Evolutionary conservation across 2,113 vertebrate genomes (phyloP).

Genomic region (Urocynchramus pylzowi): DNA sequence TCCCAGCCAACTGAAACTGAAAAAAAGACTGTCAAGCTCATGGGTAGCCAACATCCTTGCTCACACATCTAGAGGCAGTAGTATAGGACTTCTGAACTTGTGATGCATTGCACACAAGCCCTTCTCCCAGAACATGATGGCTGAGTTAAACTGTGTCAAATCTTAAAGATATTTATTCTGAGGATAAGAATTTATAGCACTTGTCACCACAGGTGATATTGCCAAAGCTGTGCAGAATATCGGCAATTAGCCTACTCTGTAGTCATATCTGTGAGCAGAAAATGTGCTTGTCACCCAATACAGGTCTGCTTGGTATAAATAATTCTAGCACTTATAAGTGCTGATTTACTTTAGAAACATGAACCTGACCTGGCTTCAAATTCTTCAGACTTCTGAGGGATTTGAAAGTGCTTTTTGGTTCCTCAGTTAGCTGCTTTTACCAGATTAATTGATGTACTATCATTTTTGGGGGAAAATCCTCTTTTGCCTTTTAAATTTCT

Average conservation of each 20-base stretch:
- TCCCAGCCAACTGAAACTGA: slow-evolving; percentile 46
- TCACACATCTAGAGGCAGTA: neutral
- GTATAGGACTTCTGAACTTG: neutral
- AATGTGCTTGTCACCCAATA: slow-evolving; percentile 8
- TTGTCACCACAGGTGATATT: slow-evolving; percentile 18
- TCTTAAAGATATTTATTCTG: slow-evolving; percentile 18
- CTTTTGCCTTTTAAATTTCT: neutral
- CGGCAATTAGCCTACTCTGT: neutral
- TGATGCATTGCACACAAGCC: neutral
- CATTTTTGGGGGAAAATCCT: neutral
- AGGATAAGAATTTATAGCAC: slow-evolving; percentile 33
- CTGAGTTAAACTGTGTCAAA: slow-evolving; percentile 25
- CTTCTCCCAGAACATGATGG: neutral
- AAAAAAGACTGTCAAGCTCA: slow-evolving; percentile 16
- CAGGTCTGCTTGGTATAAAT: slow-evolving; percentile 33
- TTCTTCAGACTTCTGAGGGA: neutral
- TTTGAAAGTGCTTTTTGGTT: neutral
- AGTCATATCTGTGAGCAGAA: neutral
- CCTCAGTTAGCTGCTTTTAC: neutral
- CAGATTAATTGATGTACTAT: neutral
- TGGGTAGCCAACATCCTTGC: neutral
- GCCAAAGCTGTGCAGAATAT: slow-evolving; percentile 25
- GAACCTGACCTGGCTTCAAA: neutral
- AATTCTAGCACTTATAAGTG: slow-evolving; percentile 9
- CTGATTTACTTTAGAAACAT: neutral